These are phyloP conservation scores for Caradrina kadenii DNA, from an alignment of 2,888 invertebrate species.

Conservation along the genomic window DNA sequence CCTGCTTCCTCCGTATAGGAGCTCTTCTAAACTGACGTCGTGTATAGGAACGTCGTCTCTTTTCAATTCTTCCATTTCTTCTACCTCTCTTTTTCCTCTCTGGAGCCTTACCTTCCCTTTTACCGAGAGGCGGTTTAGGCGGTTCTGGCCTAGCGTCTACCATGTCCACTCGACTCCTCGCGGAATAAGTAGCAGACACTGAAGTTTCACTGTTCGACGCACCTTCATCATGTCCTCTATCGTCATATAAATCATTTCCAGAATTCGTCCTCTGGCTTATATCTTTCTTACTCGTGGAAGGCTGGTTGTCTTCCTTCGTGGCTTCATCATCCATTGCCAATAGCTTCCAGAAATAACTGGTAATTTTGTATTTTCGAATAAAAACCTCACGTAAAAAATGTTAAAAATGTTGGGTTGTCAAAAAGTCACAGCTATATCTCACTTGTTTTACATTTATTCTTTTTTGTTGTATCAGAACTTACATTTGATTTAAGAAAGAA, in stretches of 20 bases:
- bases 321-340: conserved; percentile 75
- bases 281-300: conserved; percentile 74
- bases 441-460: conserved; percentile 55
- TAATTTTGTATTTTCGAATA: conserved; percentile 72
- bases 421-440: conserved; percentile 51
- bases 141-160: conserved; percentile 55
- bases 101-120: conserved; percentile 54
- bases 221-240: conserved; percentile 57
- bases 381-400: conserved; percentile 50
- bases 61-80: conserved; percentile 68
- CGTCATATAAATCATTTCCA: conserved; percentile 53
- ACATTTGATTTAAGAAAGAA: conserved; percentile 5
- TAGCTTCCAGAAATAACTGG: conserved; percentile 71
- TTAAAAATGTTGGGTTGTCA: conserved; percentile 34
- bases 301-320: conserved; percentile 63
- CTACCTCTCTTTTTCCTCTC: conserved; percentile 61
- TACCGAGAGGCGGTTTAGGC: conserved; percentile 50
- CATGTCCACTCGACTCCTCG: conserved; percentile 65
- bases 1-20: conserved; percentile 58
- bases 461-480: conserved; percentile 32
- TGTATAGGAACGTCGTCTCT: conserved; percentile 61
- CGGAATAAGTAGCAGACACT: conserved; percentile 65
- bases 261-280: conserved; percentile 57
- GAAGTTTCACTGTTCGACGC: conserved; percentile 65
- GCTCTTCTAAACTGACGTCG: conserved; percentile 60